Percentiles rank a stretch among this genome's conserved stretches.
Evolutionary conservation across 2,888 invertebrate genomes (phyloP).

Genomic region (Euplexia lucipara): DNA sequence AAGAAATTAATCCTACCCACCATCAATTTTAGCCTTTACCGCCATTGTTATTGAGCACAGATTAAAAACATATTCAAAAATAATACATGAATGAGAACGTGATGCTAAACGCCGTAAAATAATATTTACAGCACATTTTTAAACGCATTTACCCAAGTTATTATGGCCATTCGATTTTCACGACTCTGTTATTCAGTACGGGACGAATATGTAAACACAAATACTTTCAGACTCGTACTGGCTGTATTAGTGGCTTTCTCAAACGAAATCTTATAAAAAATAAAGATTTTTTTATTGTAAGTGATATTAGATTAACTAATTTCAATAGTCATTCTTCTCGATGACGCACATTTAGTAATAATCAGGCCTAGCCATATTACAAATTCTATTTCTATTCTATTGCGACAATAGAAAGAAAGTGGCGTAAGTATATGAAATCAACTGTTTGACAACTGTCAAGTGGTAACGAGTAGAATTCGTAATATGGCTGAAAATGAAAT

Average conservation of each 20-base stretch:
- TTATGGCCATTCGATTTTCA: slow-evolving; percentile 71
- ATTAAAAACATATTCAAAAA: slow-evolving; percentile 41
- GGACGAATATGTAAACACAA: slow-evolving; percentile 73
- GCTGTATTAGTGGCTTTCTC: neutral
- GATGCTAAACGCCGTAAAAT: slow-evolving; percentile 66
- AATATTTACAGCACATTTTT: slow-evolving; percentile 71
- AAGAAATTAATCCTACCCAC: slow-evolving; percentile 27
- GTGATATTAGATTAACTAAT: no score
- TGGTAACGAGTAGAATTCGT: no score
- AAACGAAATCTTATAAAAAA: neutral
- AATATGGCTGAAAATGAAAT: no score
- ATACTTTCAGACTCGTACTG: slow-evolving; percentile 66
- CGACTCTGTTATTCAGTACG: slow-evolving; percentile 76
- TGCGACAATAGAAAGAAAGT: no score
- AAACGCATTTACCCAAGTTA: slow-evolving; percentile 68
- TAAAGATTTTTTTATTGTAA: no score
- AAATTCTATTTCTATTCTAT: no score
- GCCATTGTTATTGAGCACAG: slow-evolving; percentile 45
- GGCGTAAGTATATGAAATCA: no score
- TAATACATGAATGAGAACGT: slow-evolving; percentile 53
- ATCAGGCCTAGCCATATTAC: no score
- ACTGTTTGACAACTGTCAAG: no score
- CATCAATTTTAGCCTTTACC: slow-evolving; percentile 19
- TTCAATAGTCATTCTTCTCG: no score
- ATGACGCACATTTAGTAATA: no score